Base-by-base conservation (phyloP, 2,797 vertebrate genomes). In the Urocyon cinereoargenteus region DNA sequence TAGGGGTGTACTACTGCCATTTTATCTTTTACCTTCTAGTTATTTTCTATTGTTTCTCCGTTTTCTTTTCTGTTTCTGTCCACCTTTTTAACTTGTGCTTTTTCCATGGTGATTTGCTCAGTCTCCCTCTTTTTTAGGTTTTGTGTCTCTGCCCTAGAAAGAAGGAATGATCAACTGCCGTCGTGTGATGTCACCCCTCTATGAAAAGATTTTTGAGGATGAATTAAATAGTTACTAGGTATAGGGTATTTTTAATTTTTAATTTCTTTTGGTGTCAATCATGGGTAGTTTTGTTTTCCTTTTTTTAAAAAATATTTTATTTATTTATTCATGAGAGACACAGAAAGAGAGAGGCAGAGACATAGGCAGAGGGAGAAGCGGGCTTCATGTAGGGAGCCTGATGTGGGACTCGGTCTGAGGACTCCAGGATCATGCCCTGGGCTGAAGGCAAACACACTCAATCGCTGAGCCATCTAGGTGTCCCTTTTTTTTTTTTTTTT, bases 211-310 rank as follows among this genome's bases (percentile, higher is more conserved):
- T 89, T 96, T 62, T 70, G 55, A 77, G 34, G 53, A 66, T 72
- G 24, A 78, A 79, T 66, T 73, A 22, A 28, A 28, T 79, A 16
- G 53, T 6, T 53, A 68, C 55, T 66, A 59, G 3, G 36, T 73
- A 61, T 5, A 78, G 75, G 51, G 4, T 11, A 72, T 84, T 78
- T 55, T 90, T 15, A 92, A 84, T 84, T 83, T 92, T 96, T 61
- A 59, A 55, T 92, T 92, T 92, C 57, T 91, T 97, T 78, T 73
- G 83, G 22, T 55, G 49, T 93, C 51, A 92, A 2, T 68, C 40
- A 45, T 7, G 40, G 40, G 40, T 45, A 45, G 40, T 45, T 45
- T 45, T 45, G 40, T 45, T 45, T 45, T 45, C 40, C 40, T 45
- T 45, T 45, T 45, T 45, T 8, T 45, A 45, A 45, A 45, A 45